A percentile compares a stretch with the other conserved stretches of the same genome.
Evolutionary conservation across 2,888 invertebrate genomes (phyloP).

Genomic region (Ornithoptera priamus): DNA sequence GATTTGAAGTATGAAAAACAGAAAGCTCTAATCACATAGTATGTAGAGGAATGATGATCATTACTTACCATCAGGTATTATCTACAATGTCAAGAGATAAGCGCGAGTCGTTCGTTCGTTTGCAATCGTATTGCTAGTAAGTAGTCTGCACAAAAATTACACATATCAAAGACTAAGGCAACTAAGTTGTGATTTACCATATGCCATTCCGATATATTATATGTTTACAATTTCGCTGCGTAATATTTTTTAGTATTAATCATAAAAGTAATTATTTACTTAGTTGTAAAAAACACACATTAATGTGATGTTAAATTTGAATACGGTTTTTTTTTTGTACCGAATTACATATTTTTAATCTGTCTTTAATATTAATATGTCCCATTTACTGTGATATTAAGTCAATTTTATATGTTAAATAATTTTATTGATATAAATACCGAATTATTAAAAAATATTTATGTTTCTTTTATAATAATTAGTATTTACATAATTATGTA

Average conservation of each 20-base stretch:
- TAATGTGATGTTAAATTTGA: too few relatives aligned
- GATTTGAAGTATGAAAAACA: conserved; percentile 36
- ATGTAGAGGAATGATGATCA: conserved; percentile 43
- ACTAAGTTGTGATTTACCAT: background rate
- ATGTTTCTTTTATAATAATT: background rate
- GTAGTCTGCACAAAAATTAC: background rate
- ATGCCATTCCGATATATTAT: background rate
- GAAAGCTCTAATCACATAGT: conserved; percentile 39
- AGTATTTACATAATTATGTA: background rate
- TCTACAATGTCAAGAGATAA: background rate
- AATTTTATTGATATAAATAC: conserved; percentile 3
- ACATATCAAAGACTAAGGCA: conserved; percentile 10
- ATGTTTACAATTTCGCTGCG: background rate
- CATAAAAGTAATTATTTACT: too few relatives aligned
- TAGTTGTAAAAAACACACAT: too few relatives aligned
- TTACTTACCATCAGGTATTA: background rate
- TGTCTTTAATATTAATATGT: conserved; percentile 2
- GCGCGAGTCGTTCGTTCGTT: background rate
- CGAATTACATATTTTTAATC: background rate
- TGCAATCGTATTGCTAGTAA: background rate
- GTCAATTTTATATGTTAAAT: conserved; percentile 27
- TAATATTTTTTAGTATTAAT: too few relatives aligned
- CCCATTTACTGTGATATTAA: conserved; percentile 31
- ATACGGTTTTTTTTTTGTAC: background rate
- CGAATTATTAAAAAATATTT: background rate